Conservation (phyloP, 2,888 invertebrate species). For the Philonicus albiceps region DNA sequence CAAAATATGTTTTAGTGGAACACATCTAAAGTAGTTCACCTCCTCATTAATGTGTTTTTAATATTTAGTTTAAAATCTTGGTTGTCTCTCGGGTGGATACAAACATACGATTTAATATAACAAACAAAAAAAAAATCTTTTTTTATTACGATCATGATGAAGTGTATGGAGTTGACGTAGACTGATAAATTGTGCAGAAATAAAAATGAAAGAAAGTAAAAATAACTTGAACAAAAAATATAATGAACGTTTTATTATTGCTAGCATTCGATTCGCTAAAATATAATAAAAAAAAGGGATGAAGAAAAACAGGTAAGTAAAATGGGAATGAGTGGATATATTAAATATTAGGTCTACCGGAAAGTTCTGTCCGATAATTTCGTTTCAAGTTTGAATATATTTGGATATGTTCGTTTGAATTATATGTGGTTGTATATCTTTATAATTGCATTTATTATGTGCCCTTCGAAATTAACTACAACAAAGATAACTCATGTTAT, state of each 20-base stretch:
- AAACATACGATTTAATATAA: slow-evolving; percentile 18
- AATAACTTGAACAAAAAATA: not conserved
- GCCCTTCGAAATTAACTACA: too few relatives aligned
- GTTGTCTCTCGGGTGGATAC: slow-evolving; percentile 18
- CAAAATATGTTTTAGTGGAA: slow-evolving; percentile 3
- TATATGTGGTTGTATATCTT: too few relatives aligned
- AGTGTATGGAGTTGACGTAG: slow-evolving; percentile 21
- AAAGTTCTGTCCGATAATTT: too few relatives aligned
- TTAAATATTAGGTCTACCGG: too few relatives aligned
- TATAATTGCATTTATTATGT: too few relatives aligned
- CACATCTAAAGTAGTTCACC: slow-evolving; percentile 1
- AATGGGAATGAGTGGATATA: not conserved
- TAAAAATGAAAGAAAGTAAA: not conserved
- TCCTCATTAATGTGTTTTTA: slow-evolving; percentile 12
- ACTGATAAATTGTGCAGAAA: slow-evolving; percentile 26
- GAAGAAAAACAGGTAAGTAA: not conserved
- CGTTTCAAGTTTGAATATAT: too few relatives aligned
- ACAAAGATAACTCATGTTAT: too few relatives aligned
- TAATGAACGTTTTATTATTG: not conserved
- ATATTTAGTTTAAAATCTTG: slow-evolving; percentile 26
- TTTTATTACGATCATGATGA: slow-evolving; percentile 28
- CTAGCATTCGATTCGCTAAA: not conserved
- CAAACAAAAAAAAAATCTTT: not conserved
- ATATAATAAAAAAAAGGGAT: not conserved
- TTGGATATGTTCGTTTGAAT: too few relatives aligned